Base-by-base conservation (phyloP, 2,888 invertebrate genomes). In the Brachyopa scutellaris region DNA sequence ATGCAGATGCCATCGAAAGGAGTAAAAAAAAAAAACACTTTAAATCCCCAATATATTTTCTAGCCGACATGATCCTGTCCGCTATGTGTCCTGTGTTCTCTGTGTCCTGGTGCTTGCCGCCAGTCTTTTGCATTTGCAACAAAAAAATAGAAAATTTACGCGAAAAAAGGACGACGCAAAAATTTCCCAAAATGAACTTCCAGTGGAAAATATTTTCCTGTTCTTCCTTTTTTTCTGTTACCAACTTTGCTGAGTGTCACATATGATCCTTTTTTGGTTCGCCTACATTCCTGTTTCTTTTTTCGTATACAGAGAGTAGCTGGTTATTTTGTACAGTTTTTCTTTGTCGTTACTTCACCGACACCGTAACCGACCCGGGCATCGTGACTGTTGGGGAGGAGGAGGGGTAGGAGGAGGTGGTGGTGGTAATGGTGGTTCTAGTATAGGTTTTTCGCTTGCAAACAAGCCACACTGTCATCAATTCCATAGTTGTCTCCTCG, bases 381-480 rank as follows among this genome's bases (percentile, higher is more conserved):
- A n/a, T n/a, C n/a, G n/a, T n/a, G n/a, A n/a, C n/a, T n/a, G n/a
- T n/a, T n/a, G n/a, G n/a, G n/a, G n/a, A 47, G 13, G 26, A 26
- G 26, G 26, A 26, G 3, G 26, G 3, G 26, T 26, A 6, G 26
- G n/a, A n/a, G n/a, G n/a, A n/a, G 11, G 8, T 13, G 57, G 8
- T 49, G 26, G 47, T 13, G 26, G 49, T 6, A 7, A n/a, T 15
- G n/a, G n/a, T n/a, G n/a, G n/a, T n/a, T n/a, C n/a, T n/a, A n/a
- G n/a, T n/a, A n/a, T n/a, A n/a, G 66, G 55, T 47, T 40, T 47
- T 45, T 42, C 66, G 40, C 67, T 67, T 61, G 78, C 77, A 83
- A 83, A 83, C 77, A 83, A 78, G 72, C 83, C 78, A 78, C 78
- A 78, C 78, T 83, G 83, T 83, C 83, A 83, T 78, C 83, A 83